These are phyloP conservation scores for Rotaria sp. DNA, from an alignment of 2,888 invertebrate genomes.

Conservation along the genomic window DNA sequence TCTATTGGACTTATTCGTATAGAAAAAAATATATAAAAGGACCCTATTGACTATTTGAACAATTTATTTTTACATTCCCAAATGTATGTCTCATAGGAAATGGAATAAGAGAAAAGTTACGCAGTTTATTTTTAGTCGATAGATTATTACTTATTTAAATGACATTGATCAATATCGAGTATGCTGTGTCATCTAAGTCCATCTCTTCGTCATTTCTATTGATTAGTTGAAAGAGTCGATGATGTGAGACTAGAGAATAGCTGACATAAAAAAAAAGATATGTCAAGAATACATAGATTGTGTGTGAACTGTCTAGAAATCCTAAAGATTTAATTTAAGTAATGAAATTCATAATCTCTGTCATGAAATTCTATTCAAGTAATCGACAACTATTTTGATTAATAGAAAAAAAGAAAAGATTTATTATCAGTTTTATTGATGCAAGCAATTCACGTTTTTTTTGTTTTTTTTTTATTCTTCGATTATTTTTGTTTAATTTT, in stretches of 20 bases:
- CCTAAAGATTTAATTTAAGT: background rate
- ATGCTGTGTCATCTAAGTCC: background rate
- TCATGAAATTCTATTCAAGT: background rate
- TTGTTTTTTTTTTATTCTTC: too few species aligned
- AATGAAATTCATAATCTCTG: background rate
- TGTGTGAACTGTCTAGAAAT: background rate
- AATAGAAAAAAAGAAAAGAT: background rate
- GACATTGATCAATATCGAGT: background rate
- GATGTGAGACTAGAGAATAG: background rate
- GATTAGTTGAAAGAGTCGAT: background rate
- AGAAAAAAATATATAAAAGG: background rate
- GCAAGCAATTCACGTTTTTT: too few species aligned
- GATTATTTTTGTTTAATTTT: too few species aligned
- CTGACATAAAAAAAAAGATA: background rate
- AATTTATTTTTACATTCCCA: background rate
- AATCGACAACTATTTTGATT: background rate
- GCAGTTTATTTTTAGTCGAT: too few species aligned
- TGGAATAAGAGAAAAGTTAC: background rate
- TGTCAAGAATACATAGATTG: background rate
- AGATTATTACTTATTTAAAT: background rate
- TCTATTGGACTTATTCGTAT: background rate
- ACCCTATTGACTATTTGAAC: background rate
- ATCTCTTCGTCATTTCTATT: background rate
- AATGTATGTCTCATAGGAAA: background rate
- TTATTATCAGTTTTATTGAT: too few species aligned